Percentiles rank a stretch among this genome's conserved stretches.
Evolutionary conservation across 2,113 vertebrate genomes (phyloP).

Genomic region (Callaeas wilsoni): DNA sequence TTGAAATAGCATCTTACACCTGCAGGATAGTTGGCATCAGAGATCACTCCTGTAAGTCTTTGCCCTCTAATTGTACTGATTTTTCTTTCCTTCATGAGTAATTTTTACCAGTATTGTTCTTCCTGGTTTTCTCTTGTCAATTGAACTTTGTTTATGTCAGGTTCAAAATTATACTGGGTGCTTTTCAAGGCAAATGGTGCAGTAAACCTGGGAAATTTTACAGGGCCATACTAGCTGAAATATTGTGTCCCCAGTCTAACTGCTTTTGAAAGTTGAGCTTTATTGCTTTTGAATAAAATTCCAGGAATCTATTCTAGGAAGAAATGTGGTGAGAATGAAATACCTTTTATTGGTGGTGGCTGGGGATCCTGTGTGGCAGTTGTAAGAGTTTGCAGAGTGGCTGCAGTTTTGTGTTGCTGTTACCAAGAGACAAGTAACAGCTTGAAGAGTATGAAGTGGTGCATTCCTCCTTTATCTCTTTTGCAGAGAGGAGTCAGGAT

Average conservation of each 20-base stretch:
- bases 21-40: not conserved
- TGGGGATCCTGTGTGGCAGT: not conserved
- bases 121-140: not conserved
- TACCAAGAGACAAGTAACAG: not conserved
- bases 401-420: not conserved
- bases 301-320: not conserved
- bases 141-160: not conserved
- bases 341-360: not conserved
- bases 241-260: not conserved
- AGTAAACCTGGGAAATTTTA: not conserved
- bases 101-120: not conserved
- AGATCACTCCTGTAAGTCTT: not conserved
- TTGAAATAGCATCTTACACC: not conserved
- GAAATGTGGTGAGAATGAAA: not conserved
- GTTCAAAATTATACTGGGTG: not conserved
- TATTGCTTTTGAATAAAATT: not conserved
- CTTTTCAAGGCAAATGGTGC: not conserved
- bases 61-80: not conserved
- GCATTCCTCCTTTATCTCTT: conserved; percentile 33
- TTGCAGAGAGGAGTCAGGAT: conserved; percentile 94
- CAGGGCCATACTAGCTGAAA: not conserved
- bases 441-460: not conserved
- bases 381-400: not conserved
- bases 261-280: not conserved
- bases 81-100: not conserved